A percentile compares a stretch with the other conserved stretches of the same genome.
These are phyloP conservation scores for Gulo gulo DNA, from an alignment of 2,113 vertebrate genomes.

Conservation along the genomic window DNA sequence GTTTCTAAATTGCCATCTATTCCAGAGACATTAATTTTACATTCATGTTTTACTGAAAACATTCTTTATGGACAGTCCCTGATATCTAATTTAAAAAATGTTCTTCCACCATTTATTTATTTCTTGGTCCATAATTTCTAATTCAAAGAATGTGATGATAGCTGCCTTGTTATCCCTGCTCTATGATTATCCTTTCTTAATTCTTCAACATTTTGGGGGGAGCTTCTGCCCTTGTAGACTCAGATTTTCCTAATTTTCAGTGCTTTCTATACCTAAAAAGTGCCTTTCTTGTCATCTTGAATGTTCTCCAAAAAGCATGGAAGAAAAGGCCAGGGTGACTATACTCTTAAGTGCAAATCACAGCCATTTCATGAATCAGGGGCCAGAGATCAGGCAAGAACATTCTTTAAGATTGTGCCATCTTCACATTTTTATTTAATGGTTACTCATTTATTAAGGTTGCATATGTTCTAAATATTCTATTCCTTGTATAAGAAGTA, in stretches of 20 bases:
- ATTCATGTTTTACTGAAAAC: slow-evolving; percentile 11
- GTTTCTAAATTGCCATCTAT: background rate
- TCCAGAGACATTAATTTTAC: background rate
- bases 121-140: background rate
- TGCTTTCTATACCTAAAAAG: slow-evolving; percentile 9
- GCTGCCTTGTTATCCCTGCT: background rate
- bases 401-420: slow-evolving; percentile 42
- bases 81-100: background rate
- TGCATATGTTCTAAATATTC: slow-evolving; percentile 43
- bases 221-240: background rate
- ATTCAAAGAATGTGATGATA: background rate
- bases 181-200: background rate
- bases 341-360: slow-evolving; percentile 61
- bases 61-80: background rate
- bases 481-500: slow-evolving; percentile 19
- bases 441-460: slow-evolving; percentile 31
- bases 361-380: slow-evolving; percentile 66
- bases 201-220: background rate
- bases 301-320: slow-evolving; percentile 48
- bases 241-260: background rate
- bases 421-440: slow-evolving; percentile 65
- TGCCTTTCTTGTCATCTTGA: slow-evolving; percentile 51
- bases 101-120: background rate
- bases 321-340: slow-evolving; percentile 15
- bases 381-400: slow-evolving; percentile 44